Evolutionary conservation across 2,113 vertebrate genomes (phyloP).

Genomic region (Poeciliopsis occidentalis): DNA sequence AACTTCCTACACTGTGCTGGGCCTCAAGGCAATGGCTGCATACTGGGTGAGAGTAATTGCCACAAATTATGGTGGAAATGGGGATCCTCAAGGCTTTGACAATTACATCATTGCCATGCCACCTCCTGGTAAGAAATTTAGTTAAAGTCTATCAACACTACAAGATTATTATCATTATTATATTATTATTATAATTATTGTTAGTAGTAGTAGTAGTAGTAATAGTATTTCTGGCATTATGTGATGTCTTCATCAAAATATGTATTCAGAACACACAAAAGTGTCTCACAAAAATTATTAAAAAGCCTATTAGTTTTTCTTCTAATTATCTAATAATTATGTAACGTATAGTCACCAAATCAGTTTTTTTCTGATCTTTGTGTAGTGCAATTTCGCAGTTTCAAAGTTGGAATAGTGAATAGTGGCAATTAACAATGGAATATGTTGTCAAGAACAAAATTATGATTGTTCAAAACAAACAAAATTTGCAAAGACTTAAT

Average conservation of each 20-base stretch:
- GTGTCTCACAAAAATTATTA: no score
- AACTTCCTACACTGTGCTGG: slow-evolving; percentile 82
- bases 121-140: slow-evolving; percentile 72
- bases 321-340: no score
- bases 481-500: not conserved
- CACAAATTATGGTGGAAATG: slow-evolving; percentile 80
- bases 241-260: no score
- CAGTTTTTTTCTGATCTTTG: no score
- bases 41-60: slow-evolving; percentile 87
- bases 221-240: no score
- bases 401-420: not conserved
- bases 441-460: not conserved
- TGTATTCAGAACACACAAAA: no score
- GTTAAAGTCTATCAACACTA: not conserved
- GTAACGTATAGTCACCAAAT: no score
- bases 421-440: not conserved
- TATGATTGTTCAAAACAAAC: not conserved
- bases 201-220: no score
- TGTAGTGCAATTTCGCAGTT: not conserved
- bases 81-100: slow-evolving; percentile 80
- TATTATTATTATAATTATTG: no score
- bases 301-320: no score
- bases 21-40: slow-evolving; percentile 78
- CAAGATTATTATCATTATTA: no score
- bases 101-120: slow-evolving; percentile 74